Evolutionary conservation across 2,113 vertebrate genomes (phyloP).

Genomic region (Galbula dea): DNA sequence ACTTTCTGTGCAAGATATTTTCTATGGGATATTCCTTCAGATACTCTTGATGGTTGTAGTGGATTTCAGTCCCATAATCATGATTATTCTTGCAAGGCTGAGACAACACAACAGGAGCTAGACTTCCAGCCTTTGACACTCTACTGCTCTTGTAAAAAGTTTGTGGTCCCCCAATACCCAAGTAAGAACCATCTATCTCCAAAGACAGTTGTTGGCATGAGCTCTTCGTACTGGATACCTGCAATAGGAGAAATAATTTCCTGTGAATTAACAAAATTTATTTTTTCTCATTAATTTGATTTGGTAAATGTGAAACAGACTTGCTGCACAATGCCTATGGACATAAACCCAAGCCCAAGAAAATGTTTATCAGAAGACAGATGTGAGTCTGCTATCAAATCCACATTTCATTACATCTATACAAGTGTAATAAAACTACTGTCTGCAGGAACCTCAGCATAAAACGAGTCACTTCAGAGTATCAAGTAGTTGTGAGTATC

Average conservation of each 20-base stretch:
- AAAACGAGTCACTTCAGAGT: slow-evolving; percentile 59
- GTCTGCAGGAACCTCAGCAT: slow-evolving; percentile 35
- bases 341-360: not conserved
- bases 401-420: slow-evolving; percentile 45
- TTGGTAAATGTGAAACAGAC: not conserved
- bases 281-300: not conserved
- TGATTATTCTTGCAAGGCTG: slow-evolving; percentile 46
- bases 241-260: slow-evolving; percentile 36
- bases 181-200: slow-evolving; percentile 58
- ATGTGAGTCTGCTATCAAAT: slow-evolving; percentile 44
- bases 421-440: slow-evolving; percentile 51
- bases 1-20: slow-evolving; percentile 12
- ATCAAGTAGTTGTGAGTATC: slow-evolving; percentile 62
- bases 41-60: not conserved
- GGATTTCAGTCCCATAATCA: not conserved
- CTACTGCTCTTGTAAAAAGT: slow-evolving; percentile 23
- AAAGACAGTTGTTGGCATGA: not conserved
- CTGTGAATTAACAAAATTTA: not conserved
- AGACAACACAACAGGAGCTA: not conserved
- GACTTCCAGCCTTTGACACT: slow-evolving; percentile 12
- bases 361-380: slow-evolving; percentile 29
- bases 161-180: slow-evolving; percentile 29
- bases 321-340: not conserved
- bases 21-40: not conserved
- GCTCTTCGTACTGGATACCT: slow-evolving; percentile 58